Conservation (phyloP, 2,797 vertebrate species). For the Chrosomus eos region DNA sequence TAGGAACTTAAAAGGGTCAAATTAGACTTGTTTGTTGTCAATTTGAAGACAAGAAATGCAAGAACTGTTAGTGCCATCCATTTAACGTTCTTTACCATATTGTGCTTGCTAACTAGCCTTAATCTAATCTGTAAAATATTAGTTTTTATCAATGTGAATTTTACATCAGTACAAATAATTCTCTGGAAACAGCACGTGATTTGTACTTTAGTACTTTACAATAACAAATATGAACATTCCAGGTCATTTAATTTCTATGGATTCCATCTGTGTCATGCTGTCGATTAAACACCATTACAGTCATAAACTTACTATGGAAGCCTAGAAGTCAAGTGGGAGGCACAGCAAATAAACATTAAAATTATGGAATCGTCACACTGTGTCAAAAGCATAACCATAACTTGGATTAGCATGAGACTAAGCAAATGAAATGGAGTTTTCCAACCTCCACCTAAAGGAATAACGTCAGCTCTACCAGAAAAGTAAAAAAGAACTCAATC, state of each 20-base stretch:
- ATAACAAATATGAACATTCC: neutral
- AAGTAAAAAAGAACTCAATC: neutral
- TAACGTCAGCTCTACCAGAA: neutral
- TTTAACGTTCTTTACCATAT: neutral
- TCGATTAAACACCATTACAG: neutral
- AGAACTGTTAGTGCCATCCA: neutral
- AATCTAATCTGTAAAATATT: neutral
- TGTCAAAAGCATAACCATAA: neutral
- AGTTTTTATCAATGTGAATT: neutral
- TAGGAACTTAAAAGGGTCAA: neutral
- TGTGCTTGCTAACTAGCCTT: conserved; percentile 12
- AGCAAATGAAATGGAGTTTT: neutral
- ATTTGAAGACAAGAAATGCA: conserved; percentile 13
- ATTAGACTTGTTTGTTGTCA: neutral
- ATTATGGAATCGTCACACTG: neutral
- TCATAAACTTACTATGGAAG: conserved; percentile 19
- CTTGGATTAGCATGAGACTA: neutral
- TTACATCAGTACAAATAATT: neutral
- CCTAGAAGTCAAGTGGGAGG: neutral
- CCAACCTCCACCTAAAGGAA: neutral
- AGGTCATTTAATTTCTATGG: neutral
- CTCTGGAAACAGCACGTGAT: neutral
- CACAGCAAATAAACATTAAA: neutral
- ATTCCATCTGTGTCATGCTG: conserved; percentile 4
- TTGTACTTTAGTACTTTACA: neutral